Conservation (phyloP, 2,113 vertebrate species). For the Pagrus major region DNA sequence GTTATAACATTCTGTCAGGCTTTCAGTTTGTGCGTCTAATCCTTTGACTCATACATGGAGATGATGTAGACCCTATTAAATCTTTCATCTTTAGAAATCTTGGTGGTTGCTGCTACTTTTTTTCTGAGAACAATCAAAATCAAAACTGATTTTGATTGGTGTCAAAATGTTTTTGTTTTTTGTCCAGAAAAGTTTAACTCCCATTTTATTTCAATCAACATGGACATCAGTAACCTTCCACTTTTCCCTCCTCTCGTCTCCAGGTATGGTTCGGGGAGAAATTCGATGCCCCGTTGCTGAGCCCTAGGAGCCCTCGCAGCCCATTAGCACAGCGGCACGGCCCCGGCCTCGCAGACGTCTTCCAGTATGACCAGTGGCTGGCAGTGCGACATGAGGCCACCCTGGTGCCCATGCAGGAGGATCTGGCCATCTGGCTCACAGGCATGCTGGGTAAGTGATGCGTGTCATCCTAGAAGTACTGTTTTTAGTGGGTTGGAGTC, state of each 20-base stretch:
- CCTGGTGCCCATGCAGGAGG: conserved; percentile 96
- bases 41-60: background rate
- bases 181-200: background rate
- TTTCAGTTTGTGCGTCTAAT: conserved; percentile 8
- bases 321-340: conserved; percentile 90
- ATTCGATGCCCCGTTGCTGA: conserved; percentile 83
- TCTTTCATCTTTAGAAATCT: background rate
- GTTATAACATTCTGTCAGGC: background rate
- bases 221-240: background rate
- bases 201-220: background rate
- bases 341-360: conserved; percentile 92
- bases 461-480: background rate
- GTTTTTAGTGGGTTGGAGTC: background rate
- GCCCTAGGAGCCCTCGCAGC: conserved; percentile 86
- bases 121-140: too few species aligned
- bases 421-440: conserved; percentile 94
- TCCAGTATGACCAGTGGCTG: conserved; percentile 96
- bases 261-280: conserved; percentile 95
- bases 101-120: background rate
- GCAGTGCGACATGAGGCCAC: conserved; percentile 93
- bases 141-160: background rate
- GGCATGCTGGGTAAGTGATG: conserved; percentile 89
- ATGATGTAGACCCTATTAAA: background rate
- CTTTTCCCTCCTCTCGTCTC: background rate
- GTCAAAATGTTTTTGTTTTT: background rate